A percentile compares a stretch with the other conserved stretches of the same genome.
These are phyloP conservation scores for Drosophila demipolita DNA, from an alignment of 2,888 invertebrate genomes.

Conservation along the genomic window DNA sequence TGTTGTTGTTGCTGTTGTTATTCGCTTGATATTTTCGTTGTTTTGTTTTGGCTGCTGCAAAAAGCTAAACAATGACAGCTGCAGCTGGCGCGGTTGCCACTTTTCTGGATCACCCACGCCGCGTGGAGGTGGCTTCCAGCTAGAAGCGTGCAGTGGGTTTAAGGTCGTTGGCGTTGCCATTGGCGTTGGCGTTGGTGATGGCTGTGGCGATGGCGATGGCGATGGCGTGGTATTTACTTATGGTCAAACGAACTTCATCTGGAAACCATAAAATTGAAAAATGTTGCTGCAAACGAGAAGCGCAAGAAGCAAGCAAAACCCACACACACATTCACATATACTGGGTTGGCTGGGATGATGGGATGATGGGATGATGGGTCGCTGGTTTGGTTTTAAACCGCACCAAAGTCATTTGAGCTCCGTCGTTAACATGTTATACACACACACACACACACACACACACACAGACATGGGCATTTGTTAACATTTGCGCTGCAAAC, in stretches of 20 bases:
- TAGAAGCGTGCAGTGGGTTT: not conserved
- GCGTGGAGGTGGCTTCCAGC: not conserved
- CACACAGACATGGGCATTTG: constrained; percentile 29
- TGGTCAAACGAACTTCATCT: constrained; percentile 82
- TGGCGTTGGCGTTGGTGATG: not conserved
- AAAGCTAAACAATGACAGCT: constrained; percentile 75
- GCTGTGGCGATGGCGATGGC: not conserved
- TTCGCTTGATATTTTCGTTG: constrained; percentile 2
- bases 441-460: constrained; percentile 45
- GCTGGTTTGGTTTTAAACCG: constrained; percentile 72
- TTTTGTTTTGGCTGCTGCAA: constrained; percentile 44
- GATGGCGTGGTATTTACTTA: constrained; percentile 73
- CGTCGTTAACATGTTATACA: constrained; percentile 76
- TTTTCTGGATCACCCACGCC: constrained; percentile 22
- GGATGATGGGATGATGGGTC: constrained; percentile 21
- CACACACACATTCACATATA: constrained; percentile 1
- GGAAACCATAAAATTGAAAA: constrained; percentile 84
- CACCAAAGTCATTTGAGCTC: constrained; percentile 82
- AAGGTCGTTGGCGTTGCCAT: not conserved
- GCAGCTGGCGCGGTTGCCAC: constrained; percentile 66
- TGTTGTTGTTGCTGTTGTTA: constrained; percentile 1
- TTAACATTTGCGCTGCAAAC: constrained; percentile 45
- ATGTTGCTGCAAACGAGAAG: constrained; percentile 63
- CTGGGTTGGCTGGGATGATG: not conserved
- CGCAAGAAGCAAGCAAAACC: constrained; percentile 28